These are phyloP conservation scores for Volucella inflata DNA, from an alignment of 2,888 invertebrate species.

Conservation along the genomic window DNA sequence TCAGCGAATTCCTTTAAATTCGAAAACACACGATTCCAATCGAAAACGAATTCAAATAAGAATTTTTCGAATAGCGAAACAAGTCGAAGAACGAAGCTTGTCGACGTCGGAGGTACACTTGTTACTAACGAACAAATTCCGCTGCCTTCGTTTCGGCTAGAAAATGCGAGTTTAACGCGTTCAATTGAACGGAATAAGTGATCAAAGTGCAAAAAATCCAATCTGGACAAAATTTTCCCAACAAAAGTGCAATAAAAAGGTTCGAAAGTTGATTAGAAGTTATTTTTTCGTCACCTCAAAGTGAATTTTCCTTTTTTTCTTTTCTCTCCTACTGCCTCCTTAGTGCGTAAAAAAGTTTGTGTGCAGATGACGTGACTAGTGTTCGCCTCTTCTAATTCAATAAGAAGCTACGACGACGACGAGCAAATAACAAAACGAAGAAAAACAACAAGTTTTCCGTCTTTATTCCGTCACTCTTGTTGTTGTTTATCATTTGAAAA, in stretches of 20 bases:
- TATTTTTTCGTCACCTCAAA: conserved; percentile 21
- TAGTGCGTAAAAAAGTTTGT: conserved; percentile 64
- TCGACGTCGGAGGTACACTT: conserved; percentile 75
- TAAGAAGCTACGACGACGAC: conserved; percentile 53
- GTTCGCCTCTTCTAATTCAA: conserved; percentile 74
- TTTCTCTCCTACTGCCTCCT: conserved; percentile 25
- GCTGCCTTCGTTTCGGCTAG: conserved; percentile 51
- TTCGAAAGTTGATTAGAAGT: conserved; percentile 34
- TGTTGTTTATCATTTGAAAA: conserved; percentile 6
- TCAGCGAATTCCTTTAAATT: conserved; percentile 7
- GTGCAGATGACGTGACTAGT: conserved; percentile 69
- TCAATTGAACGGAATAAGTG: conserved; percentile 37
- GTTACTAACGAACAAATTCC: conserved; percentile 58
- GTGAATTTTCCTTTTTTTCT: conserved; percentile 45
- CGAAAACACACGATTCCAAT: conserved; percentile 9
- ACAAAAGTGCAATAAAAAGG: conserved; percentile 63
- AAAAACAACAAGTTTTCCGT: conserved; percentile 48
- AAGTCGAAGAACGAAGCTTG: conserved; percentile 74
- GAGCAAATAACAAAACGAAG: conserved; percentile 12
- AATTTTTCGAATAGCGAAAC: conserved; percentile 71
- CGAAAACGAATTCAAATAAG: conserved; percentile 69
- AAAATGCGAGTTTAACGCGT: conserved; percentile 42
- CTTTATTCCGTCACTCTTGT: conserved; percentile 39
- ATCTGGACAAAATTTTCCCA: conserved; percentile 7
- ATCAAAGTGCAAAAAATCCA: conserved; percentile 27